Evolutionary conservation across 2,113 vertebrate genomes (phyloP).

Genomic region (Dicerorhinus sumatrensis): DNA sequence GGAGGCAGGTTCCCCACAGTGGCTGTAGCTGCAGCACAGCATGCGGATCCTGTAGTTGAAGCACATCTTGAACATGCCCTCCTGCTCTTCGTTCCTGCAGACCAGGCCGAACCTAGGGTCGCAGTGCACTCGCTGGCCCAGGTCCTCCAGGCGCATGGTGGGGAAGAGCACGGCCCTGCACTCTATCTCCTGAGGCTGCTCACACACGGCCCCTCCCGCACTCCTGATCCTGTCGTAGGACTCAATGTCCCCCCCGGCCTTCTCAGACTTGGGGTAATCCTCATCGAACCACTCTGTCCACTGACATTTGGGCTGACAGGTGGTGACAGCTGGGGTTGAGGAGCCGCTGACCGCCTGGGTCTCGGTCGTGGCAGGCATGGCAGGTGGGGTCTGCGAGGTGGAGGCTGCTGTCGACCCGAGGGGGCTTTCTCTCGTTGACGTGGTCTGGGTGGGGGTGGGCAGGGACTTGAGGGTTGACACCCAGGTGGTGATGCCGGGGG

Average conservation of each 20-base stretch:
- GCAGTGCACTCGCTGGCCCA: slow-evolving; percentile 84
- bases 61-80: slow-evolving; percentile 76
- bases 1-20: not conserved
- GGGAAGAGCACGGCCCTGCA: slow-evolving; percentile 83
- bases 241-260: slow-evolving; percentile 83
- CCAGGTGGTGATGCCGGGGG: too few relatives aligned
- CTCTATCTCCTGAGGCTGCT: slow-evolving; percentile 80
- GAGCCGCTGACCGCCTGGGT: fast-evolving
- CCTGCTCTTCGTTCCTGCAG: slow-evolving; percentile 85
- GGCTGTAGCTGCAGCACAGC: slow-evolving; percentile 80
- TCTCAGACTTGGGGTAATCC: slow-evolving; percentile 79
- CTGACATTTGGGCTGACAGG: slow-evolving; percentile 77
- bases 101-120: slow-evolving; percentile 76
- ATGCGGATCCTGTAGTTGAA: slow-evolving; percentile 84
- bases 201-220: slow-evolving; percentile 71
- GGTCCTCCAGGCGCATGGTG: not conserved
- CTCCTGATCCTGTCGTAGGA: slow-evolving; percentile 77
- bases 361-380: fast-evolving
- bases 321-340: fast-evolving
- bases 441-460: fast-evolving
- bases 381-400: fast-evolving
- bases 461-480: fast-evolving
- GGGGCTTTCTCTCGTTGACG: fast-evolving
- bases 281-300: slow-evolving; percentile 87
- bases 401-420: fast-evolving